Evolutionary conservation across 2,888 invertebrate genomes (phyloP).

Genomic region (Phengaris arion): DNA sequence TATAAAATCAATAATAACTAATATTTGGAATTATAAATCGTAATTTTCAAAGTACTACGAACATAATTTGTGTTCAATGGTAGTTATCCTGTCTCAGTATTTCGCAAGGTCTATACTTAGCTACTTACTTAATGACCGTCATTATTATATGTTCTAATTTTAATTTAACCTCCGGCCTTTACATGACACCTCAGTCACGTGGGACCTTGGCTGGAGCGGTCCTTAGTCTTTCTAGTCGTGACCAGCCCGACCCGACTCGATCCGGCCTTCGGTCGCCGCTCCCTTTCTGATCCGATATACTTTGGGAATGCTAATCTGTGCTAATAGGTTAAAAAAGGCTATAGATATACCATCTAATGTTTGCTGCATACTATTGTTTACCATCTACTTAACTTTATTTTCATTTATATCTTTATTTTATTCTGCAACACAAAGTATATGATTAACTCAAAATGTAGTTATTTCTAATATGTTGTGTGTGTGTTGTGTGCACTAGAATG

Average conservation of each 20-base stretch:
- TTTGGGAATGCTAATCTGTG: constrained; percentile 33
- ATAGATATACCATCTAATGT: background rate
- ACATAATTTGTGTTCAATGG: background rate
- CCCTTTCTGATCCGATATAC: constrained; percentile 60
- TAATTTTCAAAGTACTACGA: background rate
- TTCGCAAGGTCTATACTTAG: constrained; percentile 1
- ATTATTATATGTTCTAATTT: constrained; percentile 50
- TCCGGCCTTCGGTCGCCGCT: constrained; percentile 67
- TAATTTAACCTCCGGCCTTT: constrained; percentile 64
- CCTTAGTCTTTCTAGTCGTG: constrained; percentile 68
- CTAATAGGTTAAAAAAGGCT: background rate
- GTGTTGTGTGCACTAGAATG: too few relatives aligned
- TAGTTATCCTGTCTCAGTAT: background rate
- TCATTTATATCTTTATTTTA: background rate
- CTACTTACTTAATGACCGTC: constrained; percentile 30
- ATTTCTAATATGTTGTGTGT: background rate
- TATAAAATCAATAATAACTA: too few relatives aligned
- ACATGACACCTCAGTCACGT: constrained; percentile 59
- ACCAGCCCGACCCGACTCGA: constrained; percentile 46
- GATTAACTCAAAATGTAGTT: background rate
- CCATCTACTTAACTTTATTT: background rate
- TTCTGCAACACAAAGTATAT: background rate
- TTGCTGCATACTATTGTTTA: background rate
- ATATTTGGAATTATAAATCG: too few relatives aligned
- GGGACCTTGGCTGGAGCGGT: constrained; percentile 59